phyloP scores from a whole-genome alignment of 2,888 invertebrate species.

The Ischnus inquisitorius region DNA sequence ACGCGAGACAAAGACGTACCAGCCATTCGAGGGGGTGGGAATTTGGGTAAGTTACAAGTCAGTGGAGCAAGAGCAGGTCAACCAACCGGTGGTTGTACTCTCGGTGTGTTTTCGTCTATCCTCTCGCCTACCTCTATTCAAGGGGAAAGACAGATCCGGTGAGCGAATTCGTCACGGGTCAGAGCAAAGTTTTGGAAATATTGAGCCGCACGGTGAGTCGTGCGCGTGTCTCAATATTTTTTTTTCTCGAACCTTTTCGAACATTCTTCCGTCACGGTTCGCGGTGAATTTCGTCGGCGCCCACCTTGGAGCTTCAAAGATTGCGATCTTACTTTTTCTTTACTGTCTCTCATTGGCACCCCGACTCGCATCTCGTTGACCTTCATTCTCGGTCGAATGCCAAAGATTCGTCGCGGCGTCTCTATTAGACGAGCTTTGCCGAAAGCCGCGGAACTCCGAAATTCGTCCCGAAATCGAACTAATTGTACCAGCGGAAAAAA shows the following conservation, averaged over 20 bases:
- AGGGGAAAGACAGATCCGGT: slow-evolving; percentile 62
- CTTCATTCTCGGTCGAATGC: slow-evolving; percentile 14
- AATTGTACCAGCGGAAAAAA: slow-evolving; percentile 52
- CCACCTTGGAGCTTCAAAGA: neutral
- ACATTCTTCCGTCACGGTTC: slow-evolving; percentile 76
- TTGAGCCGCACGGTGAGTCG: slow-evolving; percentile 74
- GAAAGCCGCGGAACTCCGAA: slow-evolving; percentile 33
- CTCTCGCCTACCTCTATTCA: slow-evolving; percentile 35
- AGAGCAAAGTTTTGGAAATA: slow-evolving; percentile 82
- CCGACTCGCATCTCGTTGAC: slow-evolving; percentile 3
- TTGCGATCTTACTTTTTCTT: slow-evolving; percentile 12
- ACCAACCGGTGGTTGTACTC: slow-evolving; percentile 13
- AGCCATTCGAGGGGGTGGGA: slow-evolving; percentile 60
- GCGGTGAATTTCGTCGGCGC: slow-evolving; percentile 72
- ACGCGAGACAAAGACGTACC: slow-evolving; percentile 42
- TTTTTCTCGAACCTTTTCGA: slow-evolving; percentile 58
- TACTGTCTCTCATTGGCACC: neutral
- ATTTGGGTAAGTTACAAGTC: slow-evolving; percentile 47
- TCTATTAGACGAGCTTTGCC: slow-evolving; percentile 58
- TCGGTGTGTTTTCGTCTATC: slow-evolving; percentile 31
- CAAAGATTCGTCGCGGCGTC: slow-evolving; percentile 50
- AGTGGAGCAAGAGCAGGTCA: slow-evolving; percentile 60
- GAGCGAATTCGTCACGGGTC: slow-evolving; percentile 78
- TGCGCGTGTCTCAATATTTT: slow-evolving; percentile 82
- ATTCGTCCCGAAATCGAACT: neutral